A percentile compares a stretch with the other conserved stretches of the same genome.
These are phyloP conservation scores for Biston betularia DNA, from an alignment of 2,888 invertebrate genomes.

Conservation along the genomic window DNA sequence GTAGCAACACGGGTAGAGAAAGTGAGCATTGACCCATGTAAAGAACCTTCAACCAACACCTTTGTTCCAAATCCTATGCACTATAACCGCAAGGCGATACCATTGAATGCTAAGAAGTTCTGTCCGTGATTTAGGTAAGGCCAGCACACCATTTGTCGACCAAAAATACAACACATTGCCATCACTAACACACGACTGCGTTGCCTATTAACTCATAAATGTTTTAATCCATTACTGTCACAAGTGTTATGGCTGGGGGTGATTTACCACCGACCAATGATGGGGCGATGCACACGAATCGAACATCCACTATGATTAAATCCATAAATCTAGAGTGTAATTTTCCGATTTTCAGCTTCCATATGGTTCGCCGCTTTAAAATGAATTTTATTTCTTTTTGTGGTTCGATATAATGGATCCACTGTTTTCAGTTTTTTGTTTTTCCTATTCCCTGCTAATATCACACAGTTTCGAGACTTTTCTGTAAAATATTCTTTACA, in stretches of 20 bases:
- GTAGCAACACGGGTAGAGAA: no score
- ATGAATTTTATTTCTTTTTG: slow-evolving; percentile 28
- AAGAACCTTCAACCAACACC: no score
- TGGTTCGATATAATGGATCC: background rate
- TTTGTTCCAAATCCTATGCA: no score
- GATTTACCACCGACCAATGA: slow-evolving; percentile 41
- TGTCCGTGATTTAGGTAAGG: no score
- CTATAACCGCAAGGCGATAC: no score
- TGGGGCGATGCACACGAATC: slow-evolving; percentile 57
- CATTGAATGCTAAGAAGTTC: no score
- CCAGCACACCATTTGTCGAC: background rate
- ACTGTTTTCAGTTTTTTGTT: background rate
- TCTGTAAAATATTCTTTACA: no score
- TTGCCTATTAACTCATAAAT: slow-evolving; percentile 19
- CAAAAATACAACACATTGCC: background rate
- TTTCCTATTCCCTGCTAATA: background rate
- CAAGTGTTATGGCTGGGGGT: slow-evolving; percentile 29
- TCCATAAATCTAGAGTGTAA: slow-evolving; percentile 61
- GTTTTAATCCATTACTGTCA: slow-evolving; percentile 39
- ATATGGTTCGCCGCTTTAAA: slow-evolving; percentile 23
- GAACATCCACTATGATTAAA: slow-evolving; percentile 70
- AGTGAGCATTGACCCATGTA: no score
- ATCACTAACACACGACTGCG: slow-evolving; percentile 9
- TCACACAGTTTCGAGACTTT: background rate
- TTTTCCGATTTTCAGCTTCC: slow-evolving; percentile 38